These are phyloP conservation scores for Drosophila prosaltans DNA, from an alignment of 1,140 invertebrate genomes.

Conservation along the genomic window DNA sequence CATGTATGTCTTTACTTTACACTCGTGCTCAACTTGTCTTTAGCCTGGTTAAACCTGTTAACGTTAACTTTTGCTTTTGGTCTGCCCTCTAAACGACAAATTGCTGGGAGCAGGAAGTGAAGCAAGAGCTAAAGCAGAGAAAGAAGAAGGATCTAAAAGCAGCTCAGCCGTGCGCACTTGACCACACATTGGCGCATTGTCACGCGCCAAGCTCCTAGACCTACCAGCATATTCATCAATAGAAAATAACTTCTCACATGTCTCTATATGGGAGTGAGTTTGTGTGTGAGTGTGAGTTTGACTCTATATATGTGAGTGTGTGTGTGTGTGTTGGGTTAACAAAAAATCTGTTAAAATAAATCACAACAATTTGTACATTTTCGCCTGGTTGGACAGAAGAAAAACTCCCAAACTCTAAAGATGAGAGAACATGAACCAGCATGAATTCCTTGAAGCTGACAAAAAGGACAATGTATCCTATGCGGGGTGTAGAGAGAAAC, in stretches of 20 bases:
- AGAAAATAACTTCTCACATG: slow-evolving; percentile 37
- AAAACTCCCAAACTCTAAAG: slow-evolving; percentile 19
- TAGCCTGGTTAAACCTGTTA: slow-evolving; percentile 78
- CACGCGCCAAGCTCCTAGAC: slow-evolving; percentile 53
- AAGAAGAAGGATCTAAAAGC: slow-evolving; percentile 20
- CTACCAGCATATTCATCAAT: slow-evolving; percentile 76
- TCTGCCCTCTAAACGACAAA: slow-evolving; percentile 45
- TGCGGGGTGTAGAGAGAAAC: slow-evolving; percentile 24
- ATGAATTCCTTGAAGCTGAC: slow-evolving; percentile 36
- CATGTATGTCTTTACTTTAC: slow-evolving; percentile 48
- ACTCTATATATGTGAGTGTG: neutral
- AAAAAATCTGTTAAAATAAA: slow-evolving; percentile 80
- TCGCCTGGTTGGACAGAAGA: slow-evolving; percentile 63
- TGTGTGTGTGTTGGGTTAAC: slow-evolving; percentile 60
- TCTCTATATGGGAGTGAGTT: neutral
- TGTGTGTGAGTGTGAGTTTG: neutral
- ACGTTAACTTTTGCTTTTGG: slow-evolving; percentile 68
- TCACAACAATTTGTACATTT: slow-evolving; percentile 81
- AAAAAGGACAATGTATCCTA: slow-evolving; percentile 65
- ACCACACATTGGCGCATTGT: slow-evolving; percentile 79
- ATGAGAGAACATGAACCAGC: slow-evolving; percentile 44
- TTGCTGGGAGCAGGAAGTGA: slow-evolving; percentile 22
- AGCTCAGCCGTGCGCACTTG: slow-evolving; percentile 76
- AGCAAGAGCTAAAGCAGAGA: slow-evolving; percentile 22
- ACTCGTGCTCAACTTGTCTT: slow-evolving; percentile 51